Evolutionary conservation across 2,113 vertebrate genomes (phyloP).

Genomic region (Quiscalus mexicanus): DNA sequence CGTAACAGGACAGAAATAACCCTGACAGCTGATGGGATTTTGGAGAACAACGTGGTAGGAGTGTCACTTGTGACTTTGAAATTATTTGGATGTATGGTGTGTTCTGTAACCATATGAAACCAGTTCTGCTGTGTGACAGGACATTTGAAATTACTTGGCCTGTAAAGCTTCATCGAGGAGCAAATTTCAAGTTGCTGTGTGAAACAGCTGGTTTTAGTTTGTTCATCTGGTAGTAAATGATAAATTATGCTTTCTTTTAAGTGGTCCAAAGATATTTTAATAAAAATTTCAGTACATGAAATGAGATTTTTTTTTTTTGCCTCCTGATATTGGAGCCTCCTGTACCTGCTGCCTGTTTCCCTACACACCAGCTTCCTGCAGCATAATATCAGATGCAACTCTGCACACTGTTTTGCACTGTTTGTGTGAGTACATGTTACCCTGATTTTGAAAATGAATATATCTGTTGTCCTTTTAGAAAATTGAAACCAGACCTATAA

Average conservation of each 20-base stretch:
- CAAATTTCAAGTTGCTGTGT: slow-evolving; percentile 57
- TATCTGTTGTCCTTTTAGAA: not conserved
- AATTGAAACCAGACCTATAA: not conserved
- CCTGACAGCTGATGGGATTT: not conserved
- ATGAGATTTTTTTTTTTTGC: not conserved
- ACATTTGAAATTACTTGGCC: not conserved
- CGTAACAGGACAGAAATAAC: not conserved
- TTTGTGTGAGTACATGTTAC: not conserved
- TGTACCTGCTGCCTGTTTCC: not conserved
- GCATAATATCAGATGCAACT: not conserved
- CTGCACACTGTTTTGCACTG: not conserved
- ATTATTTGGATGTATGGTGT: not conserved
- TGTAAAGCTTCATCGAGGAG: slow-evolving; percentile 63
- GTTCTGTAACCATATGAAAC: not conserved
- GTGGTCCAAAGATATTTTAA: not conserved
- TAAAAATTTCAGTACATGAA: not conserved
- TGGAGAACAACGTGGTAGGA: not conserved
- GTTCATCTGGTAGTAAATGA: slow-evolving; percentile 20
- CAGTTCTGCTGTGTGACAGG: not conserved
- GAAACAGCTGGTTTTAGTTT: slow-evolving; percentile 55
- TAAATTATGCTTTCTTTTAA: slow-evolving; percentile 5
- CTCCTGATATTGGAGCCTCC: not conserved
- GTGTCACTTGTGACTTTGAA: not conserved
- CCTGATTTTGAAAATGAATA: not conserved
- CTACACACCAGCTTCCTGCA: not conserved